A percentile compares a stretch with the other conserved stretches of the same genome.
Conservation (phyloP, 2,113 vertebrate genomes). For the Heloderma charlesbogerti region DNA sequence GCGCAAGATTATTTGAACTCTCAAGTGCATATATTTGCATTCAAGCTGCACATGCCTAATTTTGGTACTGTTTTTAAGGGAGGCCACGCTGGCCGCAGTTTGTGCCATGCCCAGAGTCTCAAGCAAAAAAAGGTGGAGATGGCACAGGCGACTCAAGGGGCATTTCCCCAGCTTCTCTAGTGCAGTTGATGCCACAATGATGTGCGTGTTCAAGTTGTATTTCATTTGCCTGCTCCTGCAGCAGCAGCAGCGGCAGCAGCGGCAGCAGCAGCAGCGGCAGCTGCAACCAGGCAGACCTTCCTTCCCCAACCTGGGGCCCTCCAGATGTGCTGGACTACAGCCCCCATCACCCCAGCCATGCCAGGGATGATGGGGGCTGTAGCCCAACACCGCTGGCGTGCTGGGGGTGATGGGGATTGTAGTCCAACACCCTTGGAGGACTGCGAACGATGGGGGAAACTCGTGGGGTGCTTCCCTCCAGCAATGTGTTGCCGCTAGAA, state of each 20-base stretch:
- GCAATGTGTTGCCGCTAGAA: background rate
- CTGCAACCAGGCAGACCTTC: too few relatives aligned
- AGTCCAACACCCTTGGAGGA: too few relatives aligned
- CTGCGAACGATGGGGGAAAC: background rate
- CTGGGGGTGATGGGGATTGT: too few relatives aligned
- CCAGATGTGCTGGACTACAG: too few relatives aligned
- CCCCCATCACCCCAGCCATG: too few relatives aligned
- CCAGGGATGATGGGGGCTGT: too few relatives aligned
- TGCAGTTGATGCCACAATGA: background rate
- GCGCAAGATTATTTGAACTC: too few relatives aligned
- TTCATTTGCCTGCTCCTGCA: background rate
- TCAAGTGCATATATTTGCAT: background rate
- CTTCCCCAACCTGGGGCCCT: too few relatives aligned
- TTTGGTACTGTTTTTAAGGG: background rate
- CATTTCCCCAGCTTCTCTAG: background rate
- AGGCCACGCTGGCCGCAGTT: background rate
- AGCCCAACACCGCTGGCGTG: too few relatives aligned
- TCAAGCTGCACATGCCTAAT: background rate
- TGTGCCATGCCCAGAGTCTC: background rate
- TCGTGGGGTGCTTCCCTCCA: background rate
- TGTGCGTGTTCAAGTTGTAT: background rate
- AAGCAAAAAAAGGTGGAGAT: background rate
- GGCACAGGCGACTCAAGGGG: background rate
- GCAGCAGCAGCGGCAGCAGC: background rate
- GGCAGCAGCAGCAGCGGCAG: too few relatives aligned